Base-by-base conservation (phyloP, 2,797 vertebrate species). In the Phataginus tetradactyla region DNA sequence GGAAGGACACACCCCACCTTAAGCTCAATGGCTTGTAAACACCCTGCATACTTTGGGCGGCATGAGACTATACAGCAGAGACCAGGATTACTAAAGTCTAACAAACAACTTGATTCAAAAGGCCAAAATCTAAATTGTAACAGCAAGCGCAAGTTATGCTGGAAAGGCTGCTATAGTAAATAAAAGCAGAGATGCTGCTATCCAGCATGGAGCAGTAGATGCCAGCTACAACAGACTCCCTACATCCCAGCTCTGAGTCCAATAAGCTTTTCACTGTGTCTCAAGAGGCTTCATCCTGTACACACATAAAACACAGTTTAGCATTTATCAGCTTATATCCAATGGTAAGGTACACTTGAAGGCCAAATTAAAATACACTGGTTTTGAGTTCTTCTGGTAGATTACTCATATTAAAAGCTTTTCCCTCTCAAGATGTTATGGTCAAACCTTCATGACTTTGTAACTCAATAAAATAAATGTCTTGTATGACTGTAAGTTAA, bases 341-440 rank as follows among this genome's bases (percentile, higher is more conserved):
- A 84, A 88, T 93, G 87, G 84, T 84, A 94, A 72, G 18, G 32
- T 71, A 93, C 94, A 91, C 53, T 85, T 86, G 80, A 72, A 93
- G 51, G 55, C 79, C 94, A 95, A 95, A 86, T 37, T 66, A 89
- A 94, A 86, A 84, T 32, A 75, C 1, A 92, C 51, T 9, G 17
- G 37, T 55, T 63, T 72, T 83, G 45, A 89, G 80, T 90, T 66
- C 55, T 66, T 91, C 81, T 90, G 71, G 78, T 3, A 87, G 68
- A 75, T 84, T 72, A 72, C 18, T 61, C 49, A 91, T 12, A 77
- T 68, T 34, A 32, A 92, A 37, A 94, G 27, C 10, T 29, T 49
- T 61, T 51, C 14, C 39, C 51, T 79, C 64, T 66, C 42, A 75
- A 91, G 85, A 80, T 68, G 37, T 49, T 21, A 93, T 45, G 20